phyloP scores from a whole-genome alignment of 2,888 invertebrate species.

The Acronicta leporina region DNA sequence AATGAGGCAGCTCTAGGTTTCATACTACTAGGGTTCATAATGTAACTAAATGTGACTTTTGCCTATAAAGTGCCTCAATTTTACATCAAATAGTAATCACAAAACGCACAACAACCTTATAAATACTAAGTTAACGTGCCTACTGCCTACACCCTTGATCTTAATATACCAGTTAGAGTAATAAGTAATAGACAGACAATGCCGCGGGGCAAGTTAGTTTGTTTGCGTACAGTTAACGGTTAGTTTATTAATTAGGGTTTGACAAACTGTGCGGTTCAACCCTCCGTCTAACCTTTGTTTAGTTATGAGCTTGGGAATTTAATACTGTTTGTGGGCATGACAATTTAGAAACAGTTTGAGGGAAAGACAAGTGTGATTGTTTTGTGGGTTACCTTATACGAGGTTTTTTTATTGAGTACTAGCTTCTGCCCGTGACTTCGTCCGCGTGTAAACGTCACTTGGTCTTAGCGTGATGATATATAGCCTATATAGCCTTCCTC shows the following conservation, averaged over 20 bases:
- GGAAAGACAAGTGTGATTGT: background rate
- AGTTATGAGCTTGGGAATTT: constrained; percentile 44
- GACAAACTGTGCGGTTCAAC: constrained; percentile 76
- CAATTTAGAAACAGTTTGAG: constrained; percentile 22
- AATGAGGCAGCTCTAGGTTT: no score
- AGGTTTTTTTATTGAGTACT: no score
- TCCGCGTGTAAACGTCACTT: no score
- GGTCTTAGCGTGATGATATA: no score
- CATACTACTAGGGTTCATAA: no score
- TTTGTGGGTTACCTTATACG: no score
- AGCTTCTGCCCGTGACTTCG: no score
- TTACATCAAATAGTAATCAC: background rate
- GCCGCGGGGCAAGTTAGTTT: constrained; percentile 57
- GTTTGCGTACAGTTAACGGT: constrained; percentile 59
- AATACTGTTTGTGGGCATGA: constrained; percentile 36
- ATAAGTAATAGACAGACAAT: constrained; percentile 54
- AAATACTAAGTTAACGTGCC: background rate
- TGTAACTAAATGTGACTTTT: no score
- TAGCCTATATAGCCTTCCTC: no score
- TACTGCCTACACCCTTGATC: constrained; percentile 9
- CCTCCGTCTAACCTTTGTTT: constrained; percentile 49
- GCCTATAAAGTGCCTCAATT: no score
- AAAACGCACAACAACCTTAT: background rate
- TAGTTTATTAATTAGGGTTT: constrained; percentile 79
- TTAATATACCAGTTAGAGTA: constrained; percentile 30